phyloP scores from a whole-genome alignment of 35 echinoderm and acorn worm genomes.

The Lytechinus variegatus region DNA sequence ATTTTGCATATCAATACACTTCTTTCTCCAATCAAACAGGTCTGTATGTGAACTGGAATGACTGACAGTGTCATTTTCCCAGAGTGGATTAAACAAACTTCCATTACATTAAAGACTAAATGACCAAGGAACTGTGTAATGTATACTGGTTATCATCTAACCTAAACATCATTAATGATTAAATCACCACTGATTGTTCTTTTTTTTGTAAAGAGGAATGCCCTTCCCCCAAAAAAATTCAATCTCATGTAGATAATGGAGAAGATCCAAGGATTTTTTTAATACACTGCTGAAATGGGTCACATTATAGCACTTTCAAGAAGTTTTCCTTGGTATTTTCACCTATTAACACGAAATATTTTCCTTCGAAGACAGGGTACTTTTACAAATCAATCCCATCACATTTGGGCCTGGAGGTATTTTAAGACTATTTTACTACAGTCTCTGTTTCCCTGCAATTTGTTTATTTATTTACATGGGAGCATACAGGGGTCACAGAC shows the following conservation, averaged over 20 bases:
- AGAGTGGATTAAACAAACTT: background rate
- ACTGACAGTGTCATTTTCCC: background rate
- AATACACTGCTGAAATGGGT: too few species aligned
- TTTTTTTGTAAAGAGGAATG: background rate
- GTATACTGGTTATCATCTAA: background rate
- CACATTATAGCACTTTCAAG: too few species aligned
- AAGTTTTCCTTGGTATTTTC: background rate
- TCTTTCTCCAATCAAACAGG: too few species aligned
- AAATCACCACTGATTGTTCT: background rate
- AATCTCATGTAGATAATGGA: background rate
- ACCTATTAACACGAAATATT: background rate
- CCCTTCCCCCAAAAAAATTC: background rate
- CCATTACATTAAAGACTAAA: background rate
- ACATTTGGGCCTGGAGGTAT: conserved; percentile 43
- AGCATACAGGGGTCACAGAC: background rate
- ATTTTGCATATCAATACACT: too few species aligned
- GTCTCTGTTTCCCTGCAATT: conserved; percentile 43
- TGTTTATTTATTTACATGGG: conserved; percentile 54
- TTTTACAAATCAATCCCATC: background rate
- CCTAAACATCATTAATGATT: background rate
- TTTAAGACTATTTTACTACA: conserved; percentile 37
- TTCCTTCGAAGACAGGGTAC: background rate
- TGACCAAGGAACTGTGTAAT: background rate
- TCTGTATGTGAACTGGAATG: background rate
- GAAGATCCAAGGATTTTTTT: too few species aligned